A percentile compares a stretch with the other conserved stretches of the same genome.
Conservation (phyloP, 2,797 vertebrate genomes). For the Smutsia temminckii region DNA sequence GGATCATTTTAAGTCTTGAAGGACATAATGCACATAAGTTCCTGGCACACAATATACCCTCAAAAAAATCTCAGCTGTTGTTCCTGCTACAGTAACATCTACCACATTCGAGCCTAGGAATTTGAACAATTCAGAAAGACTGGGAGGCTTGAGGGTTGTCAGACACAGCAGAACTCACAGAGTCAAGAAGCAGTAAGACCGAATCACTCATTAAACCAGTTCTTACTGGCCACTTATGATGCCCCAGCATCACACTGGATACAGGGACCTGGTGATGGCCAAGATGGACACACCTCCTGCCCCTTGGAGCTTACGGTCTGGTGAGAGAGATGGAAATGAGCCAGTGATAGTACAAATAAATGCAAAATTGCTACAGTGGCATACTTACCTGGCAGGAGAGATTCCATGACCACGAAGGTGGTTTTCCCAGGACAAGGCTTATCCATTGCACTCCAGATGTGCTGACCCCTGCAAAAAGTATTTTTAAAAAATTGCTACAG, state of each 20-base stretch:
- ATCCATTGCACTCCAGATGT: too few species aligned
- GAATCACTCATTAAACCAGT: background rate
- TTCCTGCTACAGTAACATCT: background rate
- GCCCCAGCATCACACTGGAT: background rate
- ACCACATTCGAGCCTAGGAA: background rate
- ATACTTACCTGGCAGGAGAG: background rate
- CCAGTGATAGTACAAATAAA: background rate
- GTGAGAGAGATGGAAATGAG: background rate
- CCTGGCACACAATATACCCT: background rate
- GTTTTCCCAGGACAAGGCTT: too few species aligned
- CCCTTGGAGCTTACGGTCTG: background rate
- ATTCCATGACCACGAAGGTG: too few species aligned
- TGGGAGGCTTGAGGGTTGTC: background rate
- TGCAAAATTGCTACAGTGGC: background rate
- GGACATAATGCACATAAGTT: background rate
- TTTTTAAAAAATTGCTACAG: background rate
- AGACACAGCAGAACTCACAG: background rate
- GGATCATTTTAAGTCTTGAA: background rate
- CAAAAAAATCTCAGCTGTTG: background rate
- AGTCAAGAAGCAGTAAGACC: background rate
- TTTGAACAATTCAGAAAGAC: background rate
- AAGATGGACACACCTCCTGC: background rate
- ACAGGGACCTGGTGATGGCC: background rate
- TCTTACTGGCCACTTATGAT: background rate
- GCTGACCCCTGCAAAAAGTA: too few species aligned